Conservation (phyloP, 2,888 invertebrate genomes). For the Ochlodes sylvanus region DNA sequence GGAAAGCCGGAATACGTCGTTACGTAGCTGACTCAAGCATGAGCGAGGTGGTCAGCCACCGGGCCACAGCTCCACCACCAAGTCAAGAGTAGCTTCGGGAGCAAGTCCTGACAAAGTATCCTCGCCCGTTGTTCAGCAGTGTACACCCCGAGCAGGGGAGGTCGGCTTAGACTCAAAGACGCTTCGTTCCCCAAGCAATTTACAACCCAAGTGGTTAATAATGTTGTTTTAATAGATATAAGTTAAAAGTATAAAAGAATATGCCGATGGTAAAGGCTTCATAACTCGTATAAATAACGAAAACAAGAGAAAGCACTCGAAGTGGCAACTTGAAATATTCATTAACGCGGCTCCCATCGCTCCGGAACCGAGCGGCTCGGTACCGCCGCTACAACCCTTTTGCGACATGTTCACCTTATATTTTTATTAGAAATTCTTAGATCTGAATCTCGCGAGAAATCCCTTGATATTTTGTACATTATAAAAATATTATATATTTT, state of each 20-base stretch:
- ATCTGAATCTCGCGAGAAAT: not conserved
- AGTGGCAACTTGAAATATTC: constrained; percentile 32
- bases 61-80: too few species aligned
- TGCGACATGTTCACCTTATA: constrained; percentile 19
- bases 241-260: not conserved
- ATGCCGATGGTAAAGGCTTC: not conserved
- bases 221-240: not conserved
- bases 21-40: too few species aligned
- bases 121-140: too few species aligned
- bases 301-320: constrained; percentile 30
- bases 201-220: too few species aligned
- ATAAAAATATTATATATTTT: too few species aligned
- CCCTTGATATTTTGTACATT: not conserved
- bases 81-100: too few species aligned
- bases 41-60: too few species aligned
- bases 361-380: not conserved
- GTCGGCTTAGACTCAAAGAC: too few species aligned
- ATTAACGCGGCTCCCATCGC: constrained; percentile 18
- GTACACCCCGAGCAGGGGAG: too few species aligned
- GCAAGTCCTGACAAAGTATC: too few species aligned
- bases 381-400: constrained; percentile 13
- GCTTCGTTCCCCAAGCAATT: too few species aligned
- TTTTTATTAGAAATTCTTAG: constrained; percentile 10
- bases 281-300: constrained; percentile 26
- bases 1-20: too few species aligned